A percentile compares a stretch with the other conserved stretches of the same genome.
Conservation (phyloP, 1,140 invertebrate species). For the Archivesica marissinica region DNA sequence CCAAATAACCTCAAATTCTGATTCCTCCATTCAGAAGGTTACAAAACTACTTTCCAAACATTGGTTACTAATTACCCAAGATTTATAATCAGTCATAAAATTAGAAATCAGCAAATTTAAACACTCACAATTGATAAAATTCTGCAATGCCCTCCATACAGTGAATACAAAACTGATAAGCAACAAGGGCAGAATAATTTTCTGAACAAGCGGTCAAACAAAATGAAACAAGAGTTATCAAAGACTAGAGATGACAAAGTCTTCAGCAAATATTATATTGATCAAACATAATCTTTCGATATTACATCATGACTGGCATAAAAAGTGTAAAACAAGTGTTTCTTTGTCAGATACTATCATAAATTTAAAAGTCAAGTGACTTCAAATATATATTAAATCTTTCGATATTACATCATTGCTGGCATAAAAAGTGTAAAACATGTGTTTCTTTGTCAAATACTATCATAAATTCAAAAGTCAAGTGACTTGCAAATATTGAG, state of each 20-base stretch:
- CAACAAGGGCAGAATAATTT: neutral
- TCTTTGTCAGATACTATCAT: slow-evolving; percentile 10
- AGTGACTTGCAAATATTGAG: slow-evolving; percentile 17
- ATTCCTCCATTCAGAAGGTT: neutral
- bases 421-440: slow-evolving; percentile 6
- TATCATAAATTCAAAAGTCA: slow-evolving; percentile 33
- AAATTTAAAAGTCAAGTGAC: slow-evolving; percentile 31
- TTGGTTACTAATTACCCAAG: slow-evolving; percentile 18
- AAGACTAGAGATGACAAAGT: neutral
- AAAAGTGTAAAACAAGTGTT: slow-evolving; percentile 20
- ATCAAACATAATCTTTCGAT: neutral
- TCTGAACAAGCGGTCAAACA: neutral
- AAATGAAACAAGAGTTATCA: neutral
- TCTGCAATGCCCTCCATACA: neutral
- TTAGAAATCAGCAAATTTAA: neutral
- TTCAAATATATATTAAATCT: slow-evolving; percentile 4
- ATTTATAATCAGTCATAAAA: neutral
- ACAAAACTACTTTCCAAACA: neutral
- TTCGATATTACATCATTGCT: slow-evolving; percentile 11
- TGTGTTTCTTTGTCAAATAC: slow-evolving; percentile 11
- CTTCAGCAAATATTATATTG: neutral
- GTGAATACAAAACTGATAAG: neutral
- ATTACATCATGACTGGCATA: slow-evolving; percentile 14
- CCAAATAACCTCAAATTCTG: neutral
- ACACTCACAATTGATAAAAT: neutral